Percentiles rank a stretch among this genome's conserved stretches.
phyloP scores from a whole-genome alignment of 2,888 invertebrate species.

The Disparrhopalites patrizii region DNA sequence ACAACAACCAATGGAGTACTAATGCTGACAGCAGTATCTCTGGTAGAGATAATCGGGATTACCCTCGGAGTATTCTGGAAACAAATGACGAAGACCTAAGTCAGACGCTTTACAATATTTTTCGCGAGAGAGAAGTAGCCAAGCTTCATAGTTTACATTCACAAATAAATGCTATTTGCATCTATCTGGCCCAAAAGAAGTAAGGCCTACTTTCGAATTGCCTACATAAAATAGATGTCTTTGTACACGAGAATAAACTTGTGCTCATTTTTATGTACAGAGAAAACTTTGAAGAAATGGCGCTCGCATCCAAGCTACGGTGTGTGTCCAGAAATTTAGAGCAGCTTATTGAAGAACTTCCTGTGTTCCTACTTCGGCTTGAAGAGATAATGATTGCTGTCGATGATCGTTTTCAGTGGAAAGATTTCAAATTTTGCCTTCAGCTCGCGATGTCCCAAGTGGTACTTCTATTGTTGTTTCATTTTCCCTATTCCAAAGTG shows the following conservation, averaged over 20 bases:
- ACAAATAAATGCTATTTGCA: conserved; percentile 57
- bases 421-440: conserved; percentile 62
- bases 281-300: conserved; percentile 61
- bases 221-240: not conserved
- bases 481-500: too few relatives aligned
- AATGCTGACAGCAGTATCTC: not conserved
- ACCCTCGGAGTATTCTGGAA: not conserved
- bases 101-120: conserved; percentile 50
- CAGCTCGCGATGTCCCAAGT: conserved; percentile 64
- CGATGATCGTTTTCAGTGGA: conserved; percentile 62
- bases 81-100: conserved; percentile 28
- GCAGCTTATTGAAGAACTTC: conserved; percentile 62
- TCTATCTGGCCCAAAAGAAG: conserved; percentile 59
- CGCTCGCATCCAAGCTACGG: conserved; percentile 59
- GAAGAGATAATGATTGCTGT: conserved; percentile 62
- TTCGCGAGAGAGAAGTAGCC: conserved; percentile 58
- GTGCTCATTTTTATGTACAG: conserved; percentile 50
- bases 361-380: conserved; percentile 59
- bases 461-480: conserved; percentile 53
- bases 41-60: not conserved
- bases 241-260: not conserved
- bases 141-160: conserved; percentile 59
- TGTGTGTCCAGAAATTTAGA: conserved; percentile 62
- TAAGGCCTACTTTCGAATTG: conserved; percentile 50
- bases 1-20: not conserved